These are phyloP conservation scores for Hoplostethus mediterraneus DNA, from an alignment of 2,797 vertebrate genomes.

Conservation along the genomic window DNA sequence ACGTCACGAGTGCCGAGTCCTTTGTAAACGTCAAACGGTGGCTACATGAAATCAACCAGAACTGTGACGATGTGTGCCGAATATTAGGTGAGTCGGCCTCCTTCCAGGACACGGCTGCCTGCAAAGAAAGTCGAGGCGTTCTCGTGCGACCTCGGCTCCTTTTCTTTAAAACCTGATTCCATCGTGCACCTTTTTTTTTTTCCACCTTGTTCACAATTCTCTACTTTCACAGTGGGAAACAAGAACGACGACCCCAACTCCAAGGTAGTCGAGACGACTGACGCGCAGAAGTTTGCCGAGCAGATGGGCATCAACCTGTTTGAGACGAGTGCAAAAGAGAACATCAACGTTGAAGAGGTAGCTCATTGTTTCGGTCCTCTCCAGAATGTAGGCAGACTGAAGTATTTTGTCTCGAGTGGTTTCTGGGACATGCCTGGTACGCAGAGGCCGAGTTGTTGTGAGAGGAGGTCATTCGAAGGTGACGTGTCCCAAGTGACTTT, in stretches of 20 bases:
- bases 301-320: slow-evolving; percentile 99
- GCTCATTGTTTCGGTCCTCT: not conserved
- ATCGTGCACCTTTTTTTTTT: too few relatives aligned
- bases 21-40: slow-evolving; percentile 99
- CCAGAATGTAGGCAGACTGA: not conserved
- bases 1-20: slow-evolving; percentile 97
- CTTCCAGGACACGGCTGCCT: not conserved
- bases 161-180: slow-evolving; percentile 9
- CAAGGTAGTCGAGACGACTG: slow-evolving; percentile 98
- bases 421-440: slow-evolving; percentile 20
- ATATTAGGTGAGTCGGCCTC: slow-evolving; percentile 91
- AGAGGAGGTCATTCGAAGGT: not conserved
- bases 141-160: not conserved
- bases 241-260: slow-evolving; percentile 98
- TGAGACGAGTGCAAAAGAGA: slow-evolving; percentile 99
- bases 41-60: slow-evolving; percentile 99
- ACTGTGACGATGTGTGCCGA: slow-evolving; percentile 98
- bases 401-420: slow-evolving; percentile 1
- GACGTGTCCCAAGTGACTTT: not conserved
- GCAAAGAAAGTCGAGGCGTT: not conserved
- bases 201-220: not conserved
- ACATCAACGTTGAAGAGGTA: slow-evolving; percentile 98
- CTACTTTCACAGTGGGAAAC: slow-evolving; percentile 90
- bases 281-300: slow-evolving; percentile 97
- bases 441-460: slow-evolving; percentile 1